Conservation (phyloP, 2,113 vertebrate genomes). For the Entelurus aequoreus region DNA sequence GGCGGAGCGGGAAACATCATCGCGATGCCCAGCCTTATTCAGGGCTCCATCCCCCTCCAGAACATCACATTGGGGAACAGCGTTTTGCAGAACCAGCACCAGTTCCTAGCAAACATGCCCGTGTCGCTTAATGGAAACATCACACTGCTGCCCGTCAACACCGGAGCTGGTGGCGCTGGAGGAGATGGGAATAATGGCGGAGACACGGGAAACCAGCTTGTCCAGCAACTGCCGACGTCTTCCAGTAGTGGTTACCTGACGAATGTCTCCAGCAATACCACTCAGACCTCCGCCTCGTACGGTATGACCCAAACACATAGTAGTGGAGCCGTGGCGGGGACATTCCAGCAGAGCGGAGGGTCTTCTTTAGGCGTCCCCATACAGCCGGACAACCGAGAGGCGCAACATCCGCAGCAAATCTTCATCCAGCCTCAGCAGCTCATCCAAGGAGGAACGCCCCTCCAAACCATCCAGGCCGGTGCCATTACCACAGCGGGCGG, state of each 20-base stretch:
- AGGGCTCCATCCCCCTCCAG: constrained; percentile 91
- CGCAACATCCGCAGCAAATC: constrained; percentile 67
- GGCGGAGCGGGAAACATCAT: constrained; percentile 81
- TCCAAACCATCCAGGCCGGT: constrained; percentile 82
- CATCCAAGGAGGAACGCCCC: constrained; percentile 78
- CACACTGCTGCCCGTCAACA: constrained; percentile 86
- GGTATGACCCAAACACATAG: constrained; percentile 59
- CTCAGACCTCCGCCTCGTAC: constrained; percentile 74
- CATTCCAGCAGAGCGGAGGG: constrained; percentile 63
- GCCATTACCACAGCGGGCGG: constrained; percentile 74
- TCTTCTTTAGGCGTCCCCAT: constrained; percentile 53
- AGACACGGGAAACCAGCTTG: constrained; percentile 51
- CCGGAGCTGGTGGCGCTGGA: constrained; percentile 59
- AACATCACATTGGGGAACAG: constrained; percentile 83
- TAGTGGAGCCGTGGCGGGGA: constrained; percentile 32
- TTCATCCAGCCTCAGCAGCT: constrained; percentile 82
- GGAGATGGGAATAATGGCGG: constrained; percentile 45
- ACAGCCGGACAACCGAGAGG: constrained; percentile 67
- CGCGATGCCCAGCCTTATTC: constrained; percentile 86
- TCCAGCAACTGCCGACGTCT: constrained; percentile 56
- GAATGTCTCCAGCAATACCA: constrained; percentile 73
- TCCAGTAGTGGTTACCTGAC: constrained; percentile 55
- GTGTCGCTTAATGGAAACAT: constrained; percentile 92
- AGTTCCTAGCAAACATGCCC: constrained; percentile 91
- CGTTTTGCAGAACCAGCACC: constrained; percentile 84